These are phyloP conservation scores for Palaemon carinicauda DNA, from an alignment of 1,140 invertebrate species.

Conservation along the genomic window DNA sequence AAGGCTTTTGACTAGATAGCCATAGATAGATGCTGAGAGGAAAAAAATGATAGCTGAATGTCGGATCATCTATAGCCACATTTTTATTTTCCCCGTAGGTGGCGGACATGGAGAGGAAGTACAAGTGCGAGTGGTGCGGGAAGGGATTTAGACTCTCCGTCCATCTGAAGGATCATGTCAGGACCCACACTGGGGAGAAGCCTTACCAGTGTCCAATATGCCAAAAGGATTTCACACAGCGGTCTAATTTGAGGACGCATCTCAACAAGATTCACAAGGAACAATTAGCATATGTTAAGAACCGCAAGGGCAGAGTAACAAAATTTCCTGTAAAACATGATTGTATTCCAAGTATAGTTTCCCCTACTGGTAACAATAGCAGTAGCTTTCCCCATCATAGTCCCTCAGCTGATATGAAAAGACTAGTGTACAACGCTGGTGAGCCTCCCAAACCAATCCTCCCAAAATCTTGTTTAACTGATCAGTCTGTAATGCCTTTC, in stretches of 20 bases:
- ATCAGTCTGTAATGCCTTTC: constrained; percentile 52
- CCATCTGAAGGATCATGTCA: constrained; percentile 93
- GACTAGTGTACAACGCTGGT: constrained; percentile 5
- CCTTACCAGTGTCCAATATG: constrained; percentile 96
- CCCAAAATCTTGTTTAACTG: constrained; percentile 36
- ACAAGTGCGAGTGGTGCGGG: constrained; percentile 95
- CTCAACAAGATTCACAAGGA: constrained; percentile 59
- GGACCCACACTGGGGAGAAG: constrained; percentile 95
- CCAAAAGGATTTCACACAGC: constrained; percentile 93
- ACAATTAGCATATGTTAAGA: constrained; percentile 56
- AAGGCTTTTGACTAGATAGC: background rate
- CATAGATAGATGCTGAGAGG: constrained; percentile 34
- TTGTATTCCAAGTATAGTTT: constrained; percentile 28
- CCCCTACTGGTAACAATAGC: background rate
- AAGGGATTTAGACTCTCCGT: constrained; percentile 97
- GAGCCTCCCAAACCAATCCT: constrained; percentile 44
- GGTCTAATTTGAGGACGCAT: constrained; percentile 95
- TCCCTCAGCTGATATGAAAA: constrained; percentile 22
- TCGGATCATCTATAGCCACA: constrained; percentile 48
- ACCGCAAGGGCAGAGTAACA: constrained; percentile 37
- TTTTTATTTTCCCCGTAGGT: constrained; percentile 59
- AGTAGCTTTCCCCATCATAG: background rate
- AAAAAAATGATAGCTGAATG: constrained; percentile 20
- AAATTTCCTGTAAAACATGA: constrained; percentile 54
- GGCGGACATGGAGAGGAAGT: constrained; percentile 59